phyloP scores from a whole-genome alignment of 2,888 invertebrate species.

The Julus scanicus region DNA sequence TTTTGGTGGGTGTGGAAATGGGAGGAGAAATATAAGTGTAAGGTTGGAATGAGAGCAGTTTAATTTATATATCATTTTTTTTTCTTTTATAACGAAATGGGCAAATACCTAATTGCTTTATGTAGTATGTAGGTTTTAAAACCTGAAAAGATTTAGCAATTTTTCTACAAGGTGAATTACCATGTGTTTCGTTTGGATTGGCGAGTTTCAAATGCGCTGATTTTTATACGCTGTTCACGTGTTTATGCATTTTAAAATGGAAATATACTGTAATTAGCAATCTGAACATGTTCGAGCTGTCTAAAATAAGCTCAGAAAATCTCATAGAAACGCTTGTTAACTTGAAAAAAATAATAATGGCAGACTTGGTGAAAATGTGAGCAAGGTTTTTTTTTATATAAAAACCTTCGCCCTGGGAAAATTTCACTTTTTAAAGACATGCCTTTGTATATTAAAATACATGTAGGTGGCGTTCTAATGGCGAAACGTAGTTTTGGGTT shows the following conservation, averaged over 20 bases:
- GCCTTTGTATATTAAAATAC: not conserved
- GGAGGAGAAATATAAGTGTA: conserved; percentile 47
- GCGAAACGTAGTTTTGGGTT: no score
- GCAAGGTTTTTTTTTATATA: not conserved
- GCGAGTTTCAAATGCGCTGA: not conserved
- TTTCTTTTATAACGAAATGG: not conserved
- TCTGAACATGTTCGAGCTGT: conserved; percentile 6
- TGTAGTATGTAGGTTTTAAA: not conserved
- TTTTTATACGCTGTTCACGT: conserved; percentile 32
- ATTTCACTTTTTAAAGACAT: conserved; percentile 2
- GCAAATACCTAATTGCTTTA: not conserved
- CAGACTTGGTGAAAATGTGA: not conserved
- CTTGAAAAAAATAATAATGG: not conserved
- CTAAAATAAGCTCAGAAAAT: not conserved
- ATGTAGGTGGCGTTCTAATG: no score
- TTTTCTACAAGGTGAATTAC: conserved; percentile 36
- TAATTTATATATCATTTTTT: not conserved
- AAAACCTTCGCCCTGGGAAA: not conserved
- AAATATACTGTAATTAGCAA: not conserved
- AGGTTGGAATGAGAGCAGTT: conserved; percentile 25
- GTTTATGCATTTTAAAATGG: no score
- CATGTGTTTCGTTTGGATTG: conserved; percentile 6
- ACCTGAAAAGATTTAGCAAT: not conserved
- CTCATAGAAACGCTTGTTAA: not conserved
- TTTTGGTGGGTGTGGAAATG: conserved; percentile 52